Evolutionary conservation across 2,113 vertebrate genomes (phyloP).

Genomic region (Phalacrocorax aristotelis): DNA sequence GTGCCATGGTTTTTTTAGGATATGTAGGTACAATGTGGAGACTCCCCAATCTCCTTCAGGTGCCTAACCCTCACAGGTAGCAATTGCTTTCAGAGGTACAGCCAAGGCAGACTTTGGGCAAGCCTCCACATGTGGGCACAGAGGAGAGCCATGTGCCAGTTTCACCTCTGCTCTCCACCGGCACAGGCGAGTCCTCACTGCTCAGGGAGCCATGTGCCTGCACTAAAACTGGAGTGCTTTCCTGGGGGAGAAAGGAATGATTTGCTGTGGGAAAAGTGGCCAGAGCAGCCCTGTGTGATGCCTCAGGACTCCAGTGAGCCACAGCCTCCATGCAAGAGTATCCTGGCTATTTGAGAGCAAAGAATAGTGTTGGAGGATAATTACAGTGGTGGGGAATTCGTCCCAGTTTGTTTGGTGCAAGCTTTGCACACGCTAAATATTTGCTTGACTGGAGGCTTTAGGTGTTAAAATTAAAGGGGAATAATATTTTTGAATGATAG

Average conservation of each 20-base stretch:
- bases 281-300: neutral
- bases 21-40: accelerated
- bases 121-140: accelerated
- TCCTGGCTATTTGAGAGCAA: neutral
- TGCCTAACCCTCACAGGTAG: neutral
- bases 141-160: neutral
- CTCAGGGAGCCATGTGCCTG: neutral
- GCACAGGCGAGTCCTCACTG: accelerated
- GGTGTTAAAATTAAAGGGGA: neutral
- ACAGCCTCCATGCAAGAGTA: neutral
- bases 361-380: neutral
- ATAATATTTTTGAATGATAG: neutral
- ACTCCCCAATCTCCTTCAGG: neutral
- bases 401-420: neutral
- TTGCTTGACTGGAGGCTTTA: neutral
- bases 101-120: neutral
- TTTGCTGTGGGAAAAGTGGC: neutral
- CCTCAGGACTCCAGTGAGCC: neutral
- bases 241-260: neutral
- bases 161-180: neutral
- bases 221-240: neutral
- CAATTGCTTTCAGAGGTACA: accelerated
- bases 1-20: accelerated
- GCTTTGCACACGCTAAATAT: neutral
- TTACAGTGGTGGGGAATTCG: neutral